Evolutionary conservation across 2,797 vertebrate species (phyloP).

Genomic region (Denticeps clupeoides): DNA sequence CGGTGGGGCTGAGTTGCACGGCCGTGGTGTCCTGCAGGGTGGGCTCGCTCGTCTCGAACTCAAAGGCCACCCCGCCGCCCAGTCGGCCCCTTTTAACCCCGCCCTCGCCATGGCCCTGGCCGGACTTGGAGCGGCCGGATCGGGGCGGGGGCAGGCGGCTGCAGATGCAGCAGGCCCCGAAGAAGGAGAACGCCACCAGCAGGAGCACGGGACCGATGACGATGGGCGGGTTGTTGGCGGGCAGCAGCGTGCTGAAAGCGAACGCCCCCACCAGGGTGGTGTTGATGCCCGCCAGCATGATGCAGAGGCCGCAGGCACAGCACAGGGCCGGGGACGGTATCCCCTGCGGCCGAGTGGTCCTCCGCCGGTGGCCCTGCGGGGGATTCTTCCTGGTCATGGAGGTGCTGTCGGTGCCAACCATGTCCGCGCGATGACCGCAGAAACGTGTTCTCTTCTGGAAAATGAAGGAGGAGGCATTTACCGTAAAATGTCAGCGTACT

Average conservation of each 20-base stretch:
- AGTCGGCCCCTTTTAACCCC: conserved; percentile 62
- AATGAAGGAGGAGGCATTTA: no score
- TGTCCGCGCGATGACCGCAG: no score
- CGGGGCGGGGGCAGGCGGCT: conserved; percentile 59
- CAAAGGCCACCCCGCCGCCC: conserved; percentile 65
- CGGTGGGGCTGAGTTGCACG: conserved; percentile 80
- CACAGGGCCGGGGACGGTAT: conserved; percentile 85
- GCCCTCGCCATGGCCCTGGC: no score
- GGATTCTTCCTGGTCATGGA: no score
- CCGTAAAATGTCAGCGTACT: no score
- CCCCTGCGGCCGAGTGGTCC: conserved; percentile 63
- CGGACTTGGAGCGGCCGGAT: conserved; percentile 32
- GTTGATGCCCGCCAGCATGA: conserved; percentile 94
- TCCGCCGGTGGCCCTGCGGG: no score
- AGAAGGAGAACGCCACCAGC: conserved; percentile 71
- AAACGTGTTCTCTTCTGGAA: no score
- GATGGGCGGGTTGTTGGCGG: conserved; percentile 72
- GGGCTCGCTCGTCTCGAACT: conserved; percentile 88
- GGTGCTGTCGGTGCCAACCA: no score
- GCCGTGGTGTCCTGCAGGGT: conserved; percentile 85
- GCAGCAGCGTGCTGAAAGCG: conserved; percentile 72
- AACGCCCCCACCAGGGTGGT: conserved; percentile 91
- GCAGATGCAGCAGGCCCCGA: conserved; percentile 81
- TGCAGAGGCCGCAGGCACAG: conserved; percentile 89
- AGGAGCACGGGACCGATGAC: conserved; percentile 78